These are phyloP conservation scores for Tinea pellionella DNA, from an alignment of 2,888 invertebrate genomes.

Conservation along the genomic window DNA sequence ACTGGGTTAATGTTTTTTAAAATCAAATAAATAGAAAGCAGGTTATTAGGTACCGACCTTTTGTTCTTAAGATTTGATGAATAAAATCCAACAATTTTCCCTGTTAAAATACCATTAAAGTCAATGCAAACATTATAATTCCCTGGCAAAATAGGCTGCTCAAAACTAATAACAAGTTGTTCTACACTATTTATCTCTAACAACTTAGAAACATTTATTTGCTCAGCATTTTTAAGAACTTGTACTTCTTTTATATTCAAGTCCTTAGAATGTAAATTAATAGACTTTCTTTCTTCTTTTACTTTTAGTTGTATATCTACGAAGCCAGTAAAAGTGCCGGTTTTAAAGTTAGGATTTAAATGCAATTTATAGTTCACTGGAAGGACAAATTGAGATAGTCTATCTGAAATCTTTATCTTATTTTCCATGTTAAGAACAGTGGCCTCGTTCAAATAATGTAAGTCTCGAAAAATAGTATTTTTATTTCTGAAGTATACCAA, in stretches of 20 bases:
- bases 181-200: slow-evolving; percentile 39
- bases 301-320: slow-evolving; percentile 48
- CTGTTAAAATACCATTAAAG: slow-evolving; percentile 73
- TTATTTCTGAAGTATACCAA: background rate
- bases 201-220: slow-evolving; percentile 31
- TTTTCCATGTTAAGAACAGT: slow-evolving; percentile 20
- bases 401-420: slow-evolving; percentile 34
- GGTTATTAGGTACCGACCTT: slow-evolving; percentile 37
- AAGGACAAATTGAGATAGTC: slow-evolving; percentile 36
- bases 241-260: slow-evolving; percentile 59
- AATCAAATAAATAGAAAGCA: slow-evolving; percentile 14
- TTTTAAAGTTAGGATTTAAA: slow-evolving; percentile 36
- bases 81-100: slow-evolving; percentile 80
- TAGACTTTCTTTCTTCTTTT: slow-evolving; percentile 37
- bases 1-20: too few relatives aligned
- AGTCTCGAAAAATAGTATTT: background rate
- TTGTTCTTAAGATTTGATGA: slow-evolving; percentile 71
- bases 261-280: slow-evolving; percentile 71
- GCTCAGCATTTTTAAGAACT: slow-evolving; percentile 27
- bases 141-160: slow-evolving; percentile 31
- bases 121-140: slow-evolving; percentile 67
- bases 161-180: slow-evolving; percentile 43
- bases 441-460: background rate
- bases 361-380: slow-evolving; percentile 48
- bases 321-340: slow-evolving; percentile 40